phyloP scores from a whole-genome alignment of 2,888 invertebrate genomes.

The Incurvaria masculella region DNA sequence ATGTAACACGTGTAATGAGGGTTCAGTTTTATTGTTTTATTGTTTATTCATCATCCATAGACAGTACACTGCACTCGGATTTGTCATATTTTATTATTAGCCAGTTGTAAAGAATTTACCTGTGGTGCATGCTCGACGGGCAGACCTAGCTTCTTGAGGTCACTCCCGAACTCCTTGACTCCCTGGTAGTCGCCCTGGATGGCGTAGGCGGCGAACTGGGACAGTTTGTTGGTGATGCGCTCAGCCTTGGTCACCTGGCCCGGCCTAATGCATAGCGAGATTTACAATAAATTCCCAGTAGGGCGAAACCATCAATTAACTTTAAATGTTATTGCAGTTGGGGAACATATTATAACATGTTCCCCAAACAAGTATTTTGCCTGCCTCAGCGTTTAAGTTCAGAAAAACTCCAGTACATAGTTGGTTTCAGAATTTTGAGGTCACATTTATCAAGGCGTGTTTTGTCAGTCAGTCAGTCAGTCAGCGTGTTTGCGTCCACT shows the following conservation, averaged over 20 bases:
- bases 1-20: too few relatives aligned
- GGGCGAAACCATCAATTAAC: neutral
- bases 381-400: too few relatives aligned
- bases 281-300: neutral
- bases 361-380: too few relatives aligned
- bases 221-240: slow-evolving; percentile 84
- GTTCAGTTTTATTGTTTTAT: too few relatives aligned
- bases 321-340: neutral
- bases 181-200: slow-evolving; percentile 93
- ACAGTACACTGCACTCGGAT: too few relatives aligned
- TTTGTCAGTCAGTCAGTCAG: too few relatives aligned
- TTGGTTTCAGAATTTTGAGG: too few relatives aligned
- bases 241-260: slow-evolving; percentile 94
- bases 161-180: slow-evolving; percentile 90
- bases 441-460: too few relatives aligned
- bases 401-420: too few relatives aligned
- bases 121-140: slow-evolving; percentile 98
- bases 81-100: neutral
- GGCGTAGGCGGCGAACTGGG: slow-evolving; percentile 91
- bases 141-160: slow-evolving; percentile 87
- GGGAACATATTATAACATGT: too few relatives aligned
- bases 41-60: too few relatives aligned
- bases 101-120: slow-evolving; percentile 34
- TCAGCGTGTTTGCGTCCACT: too few relatives aligned
- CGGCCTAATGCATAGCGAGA: slow-evolving; percentile 52